Evolutionary conservation across 2,113 vertebrate genomes (phyloP), one percentile per base, ranked within the genome.

Genomic region (Phalacrocorax pelagicus): DNA sequence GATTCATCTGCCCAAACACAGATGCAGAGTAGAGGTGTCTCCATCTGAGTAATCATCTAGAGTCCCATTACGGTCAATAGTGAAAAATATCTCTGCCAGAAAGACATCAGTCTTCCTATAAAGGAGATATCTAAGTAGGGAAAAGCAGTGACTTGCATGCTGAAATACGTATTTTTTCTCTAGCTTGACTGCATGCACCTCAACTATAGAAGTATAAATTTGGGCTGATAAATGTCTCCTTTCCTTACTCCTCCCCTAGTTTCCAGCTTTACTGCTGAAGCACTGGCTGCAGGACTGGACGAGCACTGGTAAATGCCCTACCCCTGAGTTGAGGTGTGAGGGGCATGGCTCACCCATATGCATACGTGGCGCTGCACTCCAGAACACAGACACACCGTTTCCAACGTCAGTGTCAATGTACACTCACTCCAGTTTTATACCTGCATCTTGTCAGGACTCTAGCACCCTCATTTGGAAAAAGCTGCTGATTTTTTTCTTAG

Each of bases 301-400:
- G 49, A 51, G 13, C 21, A 18, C 14, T 15, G 61, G 36, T 12
- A 20, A 36, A 12, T 34, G 34, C 30, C 58, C 19, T 36, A 3
- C 8, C 10, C 14, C 9, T 32, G 51, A 11, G 30, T 2, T 18
- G 47, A 22, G 23, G 18, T 21, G 21, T 1, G 22, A 40, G 57
- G 75, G 20, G 23, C n/a, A n/a, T 0, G 0, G 42, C 4, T n/a
- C 22, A 70, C 18, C 23, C 61, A 32, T 30, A 26, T 1, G 2
- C 22, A 3, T 3, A 4, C 24, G 30, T 30, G 90, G 52, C 38
- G 42, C 54, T 73, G 59, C 44, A 5, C 40, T 71, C 4, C 52
- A 3, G 3, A 36, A 27, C 34, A 29, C 30, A 13, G 54, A 24
- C 30, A 59, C 54, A 63, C 21, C n/a, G 65, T 30, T 34, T 34